Base-by-base conservation (phyloP, 2,113 vertebrate species). In the Erythrocebus patas region DNA sequence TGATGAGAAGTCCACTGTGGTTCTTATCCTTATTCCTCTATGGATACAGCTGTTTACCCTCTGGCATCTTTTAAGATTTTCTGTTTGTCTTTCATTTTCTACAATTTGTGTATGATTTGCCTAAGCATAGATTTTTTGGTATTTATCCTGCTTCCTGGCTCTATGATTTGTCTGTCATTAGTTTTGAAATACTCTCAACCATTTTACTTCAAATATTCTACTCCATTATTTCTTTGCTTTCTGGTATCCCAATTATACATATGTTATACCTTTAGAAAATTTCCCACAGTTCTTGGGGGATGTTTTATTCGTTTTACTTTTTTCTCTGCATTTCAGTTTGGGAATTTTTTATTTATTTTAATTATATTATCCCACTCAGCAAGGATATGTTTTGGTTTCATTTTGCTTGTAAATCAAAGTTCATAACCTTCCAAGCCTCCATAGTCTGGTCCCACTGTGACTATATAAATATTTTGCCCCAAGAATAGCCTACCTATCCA, bases 61-160 rank as follows among this genome's bases (percentile, higher is more conserved):
- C 50, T 84, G 61, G 32, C 18, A 35, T 50, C 73, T 59, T 94
- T 78, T 35, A 79, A 76, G 48, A 48, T n/a, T 83, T 78, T 95
- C 35, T 86, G 45, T 68, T 57, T 87, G 32, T 73, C 45, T 91
- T 83, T 96, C 27, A 17, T 80, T 93, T 95, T 70, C 59, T 95
- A 38, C 3, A 30, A 20, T 78, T 80, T 72, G 25, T 78, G 20
- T 72, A 57, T 86, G 14, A 38, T 73, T 66, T 16, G 1, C 38
- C 3, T 61, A 7, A 23, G 6, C 48, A 1, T 72, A 11, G 32
- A 27, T 13, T 5, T 80, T 30, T 79, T 48, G 10, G 2, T 81
- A 30, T 92, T 89, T 92, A 86, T 89, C 35, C 16, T 87, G 57
- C 30, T 91, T 94, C 25, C 43, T 87, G 91, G 52, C 6, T 86